phyloP scores from a whole-genome alignment of 2,797 vertebrate species.

The Furcifer pardalis region DNA sequence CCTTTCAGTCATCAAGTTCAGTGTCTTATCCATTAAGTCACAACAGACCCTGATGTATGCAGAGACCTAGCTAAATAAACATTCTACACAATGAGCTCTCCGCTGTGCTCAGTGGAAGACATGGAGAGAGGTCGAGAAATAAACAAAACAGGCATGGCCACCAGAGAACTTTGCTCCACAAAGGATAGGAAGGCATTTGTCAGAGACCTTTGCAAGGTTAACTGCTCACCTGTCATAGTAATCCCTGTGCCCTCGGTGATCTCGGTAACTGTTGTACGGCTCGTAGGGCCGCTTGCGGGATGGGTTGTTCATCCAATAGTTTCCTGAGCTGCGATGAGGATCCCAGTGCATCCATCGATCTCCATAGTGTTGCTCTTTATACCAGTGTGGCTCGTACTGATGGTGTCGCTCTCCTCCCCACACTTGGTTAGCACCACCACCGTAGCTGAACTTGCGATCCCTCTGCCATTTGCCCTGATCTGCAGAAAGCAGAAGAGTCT shows the following conservation, averaged over 20 bases:
- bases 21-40: too few relatives aligned
- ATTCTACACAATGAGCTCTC: neutral
- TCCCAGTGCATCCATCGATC: constrained; percentile 89
- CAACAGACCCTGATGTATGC: too few relatives aligned
- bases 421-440: constrained; percentile 86
- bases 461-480: constrained; percentile 96
- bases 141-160: neutral
- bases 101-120: neutral
- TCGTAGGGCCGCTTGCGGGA: constrained; percentile 93
- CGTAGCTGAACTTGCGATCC: constrained; percentile 93
- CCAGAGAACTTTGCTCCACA: too few relatives aligned
- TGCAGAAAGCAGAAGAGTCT: constrained; percentile 58
- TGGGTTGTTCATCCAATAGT: constrained; percentile 88
- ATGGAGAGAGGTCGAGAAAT: neutral
- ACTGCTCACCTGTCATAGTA: constrained; percentile 91
- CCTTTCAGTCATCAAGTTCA: too few relatives aligned
- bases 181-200: too few relatives aligned
- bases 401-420: constrained; percentile 96
- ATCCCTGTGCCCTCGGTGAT: constrained; percentile 91
- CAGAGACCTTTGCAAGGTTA: too few relatives aligned
- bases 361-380: constrained; percentile 94
- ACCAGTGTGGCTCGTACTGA: constrained; percentile 90
- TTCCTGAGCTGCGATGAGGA: constrained; percentile 86
- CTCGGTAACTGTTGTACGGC: constrained; percentile 92
- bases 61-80: neutral